A percentile compares a stretch with the other conserved stretches of the same genome.
These are phyloP conservation scores for Pimephales promelas DNA, from an alignment of 2,113 vertebrate species.

Conservation along the genomic window DNA sequence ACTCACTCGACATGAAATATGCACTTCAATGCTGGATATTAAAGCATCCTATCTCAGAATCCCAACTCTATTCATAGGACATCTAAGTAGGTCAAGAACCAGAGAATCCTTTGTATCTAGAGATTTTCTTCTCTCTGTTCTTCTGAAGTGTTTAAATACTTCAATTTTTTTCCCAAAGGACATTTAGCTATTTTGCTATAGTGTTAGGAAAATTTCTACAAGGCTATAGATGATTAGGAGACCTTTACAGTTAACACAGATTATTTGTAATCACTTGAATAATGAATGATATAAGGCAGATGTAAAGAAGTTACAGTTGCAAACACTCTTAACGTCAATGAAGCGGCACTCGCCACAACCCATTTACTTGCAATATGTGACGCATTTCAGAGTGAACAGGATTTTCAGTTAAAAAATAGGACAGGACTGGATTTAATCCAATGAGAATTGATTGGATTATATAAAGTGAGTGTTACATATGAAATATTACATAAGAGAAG, in stretches of 20 bases:
- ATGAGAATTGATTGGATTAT: neutral
- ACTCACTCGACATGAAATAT: neutral
- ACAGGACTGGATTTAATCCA: neutral
- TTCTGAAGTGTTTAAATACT: conserved; percentile 19
- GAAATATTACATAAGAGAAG: no score
- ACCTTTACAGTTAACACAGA: neutral
- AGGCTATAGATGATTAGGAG: conserved; percentile 1
- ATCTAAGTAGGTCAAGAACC: conserved; percentile 16
- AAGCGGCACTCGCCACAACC: neutral
- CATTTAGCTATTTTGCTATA: neutral
- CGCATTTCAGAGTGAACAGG: neutral
- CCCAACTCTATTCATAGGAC: neutral
- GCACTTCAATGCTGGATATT: neutral
- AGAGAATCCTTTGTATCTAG: neutral
- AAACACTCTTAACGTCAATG: neutral
- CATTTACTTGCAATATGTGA: conserved; percentile 1
- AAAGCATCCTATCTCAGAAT: neutral
- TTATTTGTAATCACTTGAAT: neutral
- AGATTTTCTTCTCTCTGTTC: neutral
- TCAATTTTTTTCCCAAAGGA: neutral
- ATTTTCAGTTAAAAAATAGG: neutral
- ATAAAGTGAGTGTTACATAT: no score
- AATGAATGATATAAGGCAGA: neutral
- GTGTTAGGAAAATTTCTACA: neutral
- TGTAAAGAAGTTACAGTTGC: no score